Evolutionary conservation across 2,797 vertebrate species (phyloP), one percentile per base, ranked within the genome.

Genomic region (Fundulus diaphanus): DNA sequence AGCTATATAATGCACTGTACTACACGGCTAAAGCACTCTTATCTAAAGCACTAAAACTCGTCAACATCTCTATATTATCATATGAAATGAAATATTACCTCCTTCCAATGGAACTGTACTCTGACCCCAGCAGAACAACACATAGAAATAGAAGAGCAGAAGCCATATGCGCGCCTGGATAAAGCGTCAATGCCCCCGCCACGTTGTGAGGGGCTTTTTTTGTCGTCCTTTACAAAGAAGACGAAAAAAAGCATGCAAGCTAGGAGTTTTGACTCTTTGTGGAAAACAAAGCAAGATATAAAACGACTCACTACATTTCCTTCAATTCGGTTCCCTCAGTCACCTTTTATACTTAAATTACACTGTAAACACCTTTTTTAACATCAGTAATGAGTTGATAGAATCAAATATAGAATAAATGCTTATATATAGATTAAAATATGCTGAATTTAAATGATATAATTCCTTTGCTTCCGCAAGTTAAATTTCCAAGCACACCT

Each of bases 61-160:
- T 37, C 3, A 61, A 61, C 44, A 22, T 5, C 16, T 4, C 48
- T 18, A 18, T 49, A n/a, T 11, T 35, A 18, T 22, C 18, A 61
- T 22, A 61, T 9, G 20, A 24, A 12, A 63, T 18, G 31, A 63
- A 63, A 63, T 37, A 7, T 57, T 27, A 24, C 15, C 24, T 24
- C 24, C 2, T 11, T 33, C 13, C 8, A 40, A 18, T 27, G 29
- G 22, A 1, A 7, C 4, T 70, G 82, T 52, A 79, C 85, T 90
- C 68, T 84, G 80, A 87, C 77, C 80, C 70, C 57, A n/a, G 22
- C 33, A 40, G 18, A 35, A 61, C 29, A n/a, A 12, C 57, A 37
- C 20, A 37, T 63, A 18, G n/a, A 24, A 37, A 12, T 0, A 63
- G 9, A 11, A 37, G 9, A 11, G 8, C 12, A 63, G 59, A 63